These are phyloP conservation scores for Drosophila pseudoananassae DNA, from an alignment of 1,140 invertebrate species.

Conservation along the genomic window DNA sequence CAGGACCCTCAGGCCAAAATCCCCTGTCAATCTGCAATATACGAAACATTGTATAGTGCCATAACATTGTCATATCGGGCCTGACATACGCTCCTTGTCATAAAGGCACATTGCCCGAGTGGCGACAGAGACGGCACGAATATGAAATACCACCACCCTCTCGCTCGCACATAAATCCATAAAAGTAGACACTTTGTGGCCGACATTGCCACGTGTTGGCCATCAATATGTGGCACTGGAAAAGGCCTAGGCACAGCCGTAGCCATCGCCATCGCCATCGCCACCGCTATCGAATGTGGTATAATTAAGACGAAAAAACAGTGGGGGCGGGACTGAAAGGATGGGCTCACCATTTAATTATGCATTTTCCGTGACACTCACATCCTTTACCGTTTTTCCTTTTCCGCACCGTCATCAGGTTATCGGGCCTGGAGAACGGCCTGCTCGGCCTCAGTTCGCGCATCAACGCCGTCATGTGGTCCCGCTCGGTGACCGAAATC, in stretches of 20 bases:
- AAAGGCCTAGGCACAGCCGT: background rate
- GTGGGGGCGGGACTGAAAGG: background rate
- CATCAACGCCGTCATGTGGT: slow-evolving; percentile 85
- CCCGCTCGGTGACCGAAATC: slow-evolving; percentile 86
- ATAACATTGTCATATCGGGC: slow-evolving; percentile 55
- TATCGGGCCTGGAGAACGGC: slow-evolving; percentile 93
- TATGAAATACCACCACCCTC: slow-evolving; percentile 6
- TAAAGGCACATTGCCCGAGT: slow-evolving; percentile 8
- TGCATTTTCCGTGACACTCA: slow-evolving; percentile 46
- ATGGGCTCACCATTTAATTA: slow-evolving; percentile 32
- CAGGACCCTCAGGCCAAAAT: slow-evolving; percentile 22
- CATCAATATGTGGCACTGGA: slow-evolving; percentile 36
- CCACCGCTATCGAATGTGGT: slow-evolving; percentile 19
- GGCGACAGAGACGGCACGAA: slow-evolving; percentile 5
- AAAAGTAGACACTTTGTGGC: slow-evolving; percentile 57
- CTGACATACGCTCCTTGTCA: slow-evolving; percentile 60
- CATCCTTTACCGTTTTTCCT: slow-evolving; percentile 28
- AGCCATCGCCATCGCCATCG: background rate
- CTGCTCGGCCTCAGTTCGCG: slow-evolving; percentile 91
- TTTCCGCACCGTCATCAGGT: slow-evolving; percentile 82
- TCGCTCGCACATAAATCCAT: slow-evolving; percentile 55
- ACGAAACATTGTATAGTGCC: slow-evolving; percentile 19
- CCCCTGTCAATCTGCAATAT: slow-evolving; percentile 15
- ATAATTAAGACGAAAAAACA: slow-evolving; percentile 42
- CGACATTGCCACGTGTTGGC: slow-evolving; percentile 44